Conservation (phyloP, 1,140 invertebrate species). For the Contarinia nasturtii region DNA sequence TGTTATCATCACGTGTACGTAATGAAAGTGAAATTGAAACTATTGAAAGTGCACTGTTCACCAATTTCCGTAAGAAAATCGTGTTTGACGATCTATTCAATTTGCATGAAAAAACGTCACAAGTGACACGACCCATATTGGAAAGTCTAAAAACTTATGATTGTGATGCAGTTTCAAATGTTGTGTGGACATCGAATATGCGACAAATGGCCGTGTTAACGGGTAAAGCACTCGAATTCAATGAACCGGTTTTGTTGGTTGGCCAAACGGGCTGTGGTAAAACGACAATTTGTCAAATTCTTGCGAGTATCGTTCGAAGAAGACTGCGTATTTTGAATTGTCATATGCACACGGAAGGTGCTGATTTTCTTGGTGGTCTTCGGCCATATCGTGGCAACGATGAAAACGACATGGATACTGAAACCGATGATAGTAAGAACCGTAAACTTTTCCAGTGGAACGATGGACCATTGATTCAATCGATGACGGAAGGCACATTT, state of each 20-base stretch:
- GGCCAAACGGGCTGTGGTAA: slow-evolving; percentile 98
- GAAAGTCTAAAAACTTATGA: slow-evolving; percentile 36
- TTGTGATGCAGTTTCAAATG: slow-evolving; percentile 41
- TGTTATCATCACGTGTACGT: slow-evolving; percentile 86
- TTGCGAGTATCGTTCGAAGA: slow-evolving; percentile 44
- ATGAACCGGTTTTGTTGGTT: slow-evolving; percentile 88
- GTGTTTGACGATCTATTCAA: slow-evolving; percentile 57
- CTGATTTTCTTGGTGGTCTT: slow-evolving; percentile 92
- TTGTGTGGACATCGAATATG: slow-evolving; percentile 91
- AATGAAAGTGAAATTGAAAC: slow-evolving; percentile 55
- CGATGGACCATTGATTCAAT: slow-evolving; percentile 82
- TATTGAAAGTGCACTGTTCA: slow-evolving; percentile 62
- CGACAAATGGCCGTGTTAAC: slow-evolving; percentile 80
- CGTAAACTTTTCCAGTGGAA: slow-evolving; percentile 87
- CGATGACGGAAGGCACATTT: slow-evolving; percentile 73
- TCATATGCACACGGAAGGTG: slow-evolving; percentile 96
- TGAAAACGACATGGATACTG: slow-evolving; percentile 21
- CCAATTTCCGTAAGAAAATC: slow-evolving; percentile 66
- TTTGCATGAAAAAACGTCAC: slow-evolving; percentile 48
- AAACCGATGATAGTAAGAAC: slow-evolving; percentile 5
- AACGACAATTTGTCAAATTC: slow-evolving; percentile 87
- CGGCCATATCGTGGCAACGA: slow-evolving; percentile 57
- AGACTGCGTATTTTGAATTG: slow-evolving; percentile 77
- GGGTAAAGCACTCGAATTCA: slow-evolving; percentile 72
- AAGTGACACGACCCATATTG: slow-evolving; percentile 53